Base-by-base conservation (phyloP, 2,113 vertebrate genomes). In the Sapajus apella region DNA sequence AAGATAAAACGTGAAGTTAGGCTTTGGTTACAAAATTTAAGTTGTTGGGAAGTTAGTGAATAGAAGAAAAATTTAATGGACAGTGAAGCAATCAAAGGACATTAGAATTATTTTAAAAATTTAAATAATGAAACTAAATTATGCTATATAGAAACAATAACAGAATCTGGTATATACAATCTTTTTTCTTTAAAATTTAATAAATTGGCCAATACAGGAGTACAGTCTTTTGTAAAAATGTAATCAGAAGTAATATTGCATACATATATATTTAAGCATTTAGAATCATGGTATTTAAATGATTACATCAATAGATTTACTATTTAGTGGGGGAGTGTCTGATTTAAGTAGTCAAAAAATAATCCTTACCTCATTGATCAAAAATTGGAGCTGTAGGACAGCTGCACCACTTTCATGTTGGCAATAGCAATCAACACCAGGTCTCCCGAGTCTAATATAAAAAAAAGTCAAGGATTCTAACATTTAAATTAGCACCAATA, bases 341-440 rank as follows among this genome's bases (percentile, higher is more conserved):
- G 30, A 55, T 77, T 90, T 4, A 93, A 95, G 90, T 13, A 85
- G n/a, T 58, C 1, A 55, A 45, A 89, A 70, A 56, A 88, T 95
- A 72, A 66, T 40, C 1, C 99, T 99, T 99, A 99, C 99, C 99
- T 99, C 99, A 95, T 99, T 99, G 98, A 99, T 99, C 97, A 99
- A 99, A 98, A 99, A 99, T 98, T 99, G 99, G 80, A 99, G 99
- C 95, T 99, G 99, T 80, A 99, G 98, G 76, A 99, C 99, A 81
- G 99, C 99, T 40, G 99, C 99, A 96, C 99, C 99, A n/a, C 99
- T 99, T 97, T 99, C 99, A 96, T 99, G 99, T 84, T 99, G 99
- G 98, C 99, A 99, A 96, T 99, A 99, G 98, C 99, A 99, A 98
- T 99, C 99, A 97, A 99, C 99, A 35, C 99, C 99, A 47, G 99